A percentile compares a stretch with the other conserved stretches of the same genome.
Conservation (phyloP, 2,888 invertebrate species). For the Tipula unca region DNA sequence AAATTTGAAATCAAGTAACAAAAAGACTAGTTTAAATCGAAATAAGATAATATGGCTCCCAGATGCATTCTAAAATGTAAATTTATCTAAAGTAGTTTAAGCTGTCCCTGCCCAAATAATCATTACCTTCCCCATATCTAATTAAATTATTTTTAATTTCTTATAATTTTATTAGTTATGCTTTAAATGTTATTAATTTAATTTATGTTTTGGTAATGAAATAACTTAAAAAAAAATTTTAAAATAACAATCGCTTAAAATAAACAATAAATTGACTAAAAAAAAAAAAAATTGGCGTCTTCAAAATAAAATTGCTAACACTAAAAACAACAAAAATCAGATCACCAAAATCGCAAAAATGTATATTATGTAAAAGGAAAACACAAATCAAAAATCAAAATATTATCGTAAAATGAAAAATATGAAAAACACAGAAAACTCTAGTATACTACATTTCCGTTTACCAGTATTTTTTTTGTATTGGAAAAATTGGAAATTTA, state of each 20-base stretch:
- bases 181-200: background rate
- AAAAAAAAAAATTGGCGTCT: slow-evolving; percentile 8
- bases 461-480: slow-evolving; percentile 34
- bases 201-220: background rate
- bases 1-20: background rate
- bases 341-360: background rate
- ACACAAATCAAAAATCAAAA: slow-evolving; percentile 8
- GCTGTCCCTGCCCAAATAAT: background rate
- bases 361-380: background rate
- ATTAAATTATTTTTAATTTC: background rate
- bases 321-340: background rate
- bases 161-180: background rate
- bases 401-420: background rate
- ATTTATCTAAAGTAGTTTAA: background rate
- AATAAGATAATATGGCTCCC: background rate
- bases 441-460: slow-evolving; percentile 44
- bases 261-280: background rate
- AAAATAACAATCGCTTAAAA: slow-evolving; percentile 9
- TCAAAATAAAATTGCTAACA: background rate
- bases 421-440: slow-evolving; percentile 19
- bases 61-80: background rate
- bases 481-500: slow-evolving; percentile 36
- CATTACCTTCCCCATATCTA: background rate
- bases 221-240: background rate
- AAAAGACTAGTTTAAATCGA: background rate